Evolutionary conservation across 1,140 invertebrate species (phyloP).

Genomic region (Belonocnema kinseyi): DNA sequence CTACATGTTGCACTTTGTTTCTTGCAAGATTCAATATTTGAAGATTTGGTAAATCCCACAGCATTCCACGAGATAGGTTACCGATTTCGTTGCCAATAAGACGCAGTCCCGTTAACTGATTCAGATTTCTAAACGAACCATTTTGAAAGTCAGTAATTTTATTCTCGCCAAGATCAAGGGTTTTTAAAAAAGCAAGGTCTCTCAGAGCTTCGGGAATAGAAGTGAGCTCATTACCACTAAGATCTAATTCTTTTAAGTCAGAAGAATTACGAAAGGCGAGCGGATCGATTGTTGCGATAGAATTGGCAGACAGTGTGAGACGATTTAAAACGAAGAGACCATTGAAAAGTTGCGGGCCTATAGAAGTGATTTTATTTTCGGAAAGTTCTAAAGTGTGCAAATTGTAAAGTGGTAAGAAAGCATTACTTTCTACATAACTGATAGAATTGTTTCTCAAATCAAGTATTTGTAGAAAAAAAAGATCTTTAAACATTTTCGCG

Average conservation of each 20-base stretch:
- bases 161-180: constrained; percentile 91
- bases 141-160: constrained; percentile 87
- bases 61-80: constrained; percentile 89
- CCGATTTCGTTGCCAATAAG: constrained; percentile 91
- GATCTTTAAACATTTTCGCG: constrained; percentile 89
- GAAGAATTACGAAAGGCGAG: constrained; percentile 94
- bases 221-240: constrained; percentile 89
- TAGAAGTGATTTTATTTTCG: constrained; percentile 87
- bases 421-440: constrained; percentile 89
- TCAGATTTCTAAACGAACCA: constrained; percentile 88
- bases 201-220: constrained; percentile 88
- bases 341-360: constrained; percentile 89
- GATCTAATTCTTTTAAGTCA: constrained; percentile 91
- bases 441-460: constrained; percentile 92
- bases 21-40: constrained; percentile 91
- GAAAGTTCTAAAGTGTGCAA: constrained; percentile 90
- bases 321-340: constrained; percentile 89
- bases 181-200: constrained; percentile 88
- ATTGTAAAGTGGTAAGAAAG: constrained; percentile 90
- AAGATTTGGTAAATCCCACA: constrained; percentile 87
- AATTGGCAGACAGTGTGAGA: constrained; percentile 89
- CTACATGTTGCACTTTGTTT: constrained; percentile 90
- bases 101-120: constrained; percentile 89
- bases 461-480: constrained; percentile 91
- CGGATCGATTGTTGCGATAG: constrained; percentile 86